Conservation (phyloP, 2,113 vertebrate species). For the Fulmarus glacialis region DNA sequence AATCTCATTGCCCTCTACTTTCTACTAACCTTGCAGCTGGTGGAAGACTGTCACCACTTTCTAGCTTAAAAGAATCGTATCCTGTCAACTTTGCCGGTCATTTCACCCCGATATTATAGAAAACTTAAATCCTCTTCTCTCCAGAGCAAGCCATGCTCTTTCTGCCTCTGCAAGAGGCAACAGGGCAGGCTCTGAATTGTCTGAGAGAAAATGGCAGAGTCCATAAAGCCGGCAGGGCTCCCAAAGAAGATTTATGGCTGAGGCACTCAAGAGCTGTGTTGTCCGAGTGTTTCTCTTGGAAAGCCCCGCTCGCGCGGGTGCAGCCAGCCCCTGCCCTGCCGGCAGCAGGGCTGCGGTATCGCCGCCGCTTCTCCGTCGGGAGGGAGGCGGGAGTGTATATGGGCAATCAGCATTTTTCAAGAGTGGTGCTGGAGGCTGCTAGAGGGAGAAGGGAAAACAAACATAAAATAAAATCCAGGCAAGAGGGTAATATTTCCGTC, state of each 20-base stretch:
- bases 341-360: background rate
- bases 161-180: background rate
- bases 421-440: background rate
- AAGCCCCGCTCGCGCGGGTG: rapidly evolving
- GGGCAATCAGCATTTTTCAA: background rate
- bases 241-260: background rate
- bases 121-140: background rate
- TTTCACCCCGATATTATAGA: background rate
- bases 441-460: slow-evolving; percentile 33
- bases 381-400: rapidly evolving
- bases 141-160: background rate
- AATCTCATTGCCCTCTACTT: background rate
- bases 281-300: slow-evolving; percentile 25
- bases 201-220: background rate
- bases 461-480: background rate
- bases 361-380: rapidly evolving
- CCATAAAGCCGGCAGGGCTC: background rate
- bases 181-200: background rate
- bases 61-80: background rate
- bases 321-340: background rate
- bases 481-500: slow-evolving; percentile 24
- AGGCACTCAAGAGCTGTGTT: background rate
- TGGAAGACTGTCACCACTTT: background rate
- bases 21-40: background rate
- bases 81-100: background rate